Evolutionary conservation across 2,113 vertebrate genomes (phyloP).

Genomic region (Neodon shergylaensis): DNA sequence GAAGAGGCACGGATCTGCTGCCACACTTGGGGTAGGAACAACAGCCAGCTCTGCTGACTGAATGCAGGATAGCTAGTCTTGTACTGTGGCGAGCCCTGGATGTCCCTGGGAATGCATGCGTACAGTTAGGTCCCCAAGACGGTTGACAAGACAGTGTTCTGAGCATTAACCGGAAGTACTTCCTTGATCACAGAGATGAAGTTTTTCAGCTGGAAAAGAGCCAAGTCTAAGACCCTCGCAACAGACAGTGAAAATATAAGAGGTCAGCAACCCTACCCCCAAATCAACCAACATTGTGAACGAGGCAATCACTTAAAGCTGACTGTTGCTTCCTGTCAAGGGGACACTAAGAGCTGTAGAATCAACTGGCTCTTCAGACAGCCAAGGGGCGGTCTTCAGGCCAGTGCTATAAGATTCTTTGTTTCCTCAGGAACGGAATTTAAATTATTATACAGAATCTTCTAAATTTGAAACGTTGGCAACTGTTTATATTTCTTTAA

Average conservation of each 20-base stretch:
- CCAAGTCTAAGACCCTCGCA: background rate
- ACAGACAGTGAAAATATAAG: background rate
- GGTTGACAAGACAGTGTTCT: background rate
- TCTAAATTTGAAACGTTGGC: background rate
- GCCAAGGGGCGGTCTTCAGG: background rate
- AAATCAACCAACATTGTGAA: background rate
- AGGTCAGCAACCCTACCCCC: background rate
- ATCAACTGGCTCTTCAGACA: too few species aligned
- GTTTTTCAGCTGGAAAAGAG: background rate
- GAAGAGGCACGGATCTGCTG: background rate
- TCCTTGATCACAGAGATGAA: background rate
- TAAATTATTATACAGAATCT: background rate
- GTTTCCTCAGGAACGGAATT: background rate
- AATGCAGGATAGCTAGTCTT: background rate
- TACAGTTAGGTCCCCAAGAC: background rate
- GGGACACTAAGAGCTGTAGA: background rate
- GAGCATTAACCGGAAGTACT: background rate
- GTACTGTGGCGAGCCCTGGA: background rate
- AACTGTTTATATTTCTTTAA: background rate
- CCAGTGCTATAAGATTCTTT: background rate
- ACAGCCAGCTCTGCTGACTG: background rate
- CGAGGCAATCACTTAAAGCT: background rate
- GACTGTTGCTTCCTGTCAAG: background rate
- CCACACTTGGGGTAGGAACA: rapidly evolving
- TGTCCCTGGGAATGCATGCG: background rate